A percentile compares a stretch with the other conserved stretches of the same genome.
These are phyloP conservation scores for Ptyas mucosa DNA, from an alignment of 2,113 vertebrate genomes.

Conservation along the genomic window DNA sequence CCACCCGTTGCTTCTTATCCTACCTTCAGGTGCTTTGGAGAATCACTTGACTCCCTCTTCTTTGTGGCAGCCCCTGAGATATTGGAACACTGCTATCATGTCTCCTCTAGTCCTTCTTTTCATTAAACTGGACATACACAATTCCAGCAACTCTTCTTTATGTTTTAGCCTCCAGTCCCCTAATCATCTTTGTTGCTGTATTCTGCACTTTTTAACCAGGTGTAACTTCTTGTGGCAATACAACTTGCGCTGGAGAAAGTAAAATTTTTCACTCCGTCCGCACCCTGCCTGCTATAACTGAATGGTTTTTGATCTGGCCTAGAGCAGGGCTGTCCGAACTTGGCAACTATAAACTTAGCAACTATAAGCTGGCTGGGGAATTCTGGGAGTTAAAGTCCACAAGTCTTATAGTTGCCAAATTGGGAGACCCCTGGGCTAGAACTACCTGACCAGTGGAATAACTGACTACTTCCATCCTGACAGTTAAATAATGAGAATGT, in stretches of 20 bases:
- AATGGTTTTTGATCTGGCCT: not conserved
- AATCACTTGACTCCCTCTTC: no score
- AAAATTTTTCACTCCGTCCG: not conserved
- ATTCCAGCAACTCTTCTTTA: no score
- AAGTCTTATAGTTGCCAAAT: no score
- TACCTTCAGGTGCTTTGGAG: no score
- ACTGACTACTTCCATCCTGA: not conserved
- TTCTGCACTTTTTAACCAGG: not conserved
- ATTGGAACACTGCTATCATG: no score
- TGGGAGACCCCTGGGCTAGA: not conserved
- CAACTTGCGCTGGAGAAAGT: not conserved
- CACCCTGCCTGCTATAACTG: not conserved
- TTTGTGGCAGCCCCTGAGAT: no score
- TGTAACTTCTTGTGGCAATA: not conserved
- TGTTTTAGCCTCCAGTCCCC: no score
- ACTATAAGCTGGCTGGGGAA: not conserved
- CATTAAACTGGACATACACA: no score
- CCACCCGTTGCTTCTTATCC: no score
- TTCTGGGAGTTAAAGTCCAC: not conserved
- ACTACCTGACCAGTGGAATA: not conserved
- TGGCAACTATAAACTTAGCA: not conserved
- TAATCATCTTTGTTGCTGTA: no score
- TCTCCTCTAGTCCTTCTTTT: no score
- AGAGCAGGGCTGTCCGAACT: not conserved
- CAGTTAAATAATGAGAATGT: not conserved